Percentiles rank a stretch among this genome's conserved stretches.
phyloP scores from a whole-genome alignment of 2,888 invertebrate genomes.

The Calameuta filiformis region DNA sequence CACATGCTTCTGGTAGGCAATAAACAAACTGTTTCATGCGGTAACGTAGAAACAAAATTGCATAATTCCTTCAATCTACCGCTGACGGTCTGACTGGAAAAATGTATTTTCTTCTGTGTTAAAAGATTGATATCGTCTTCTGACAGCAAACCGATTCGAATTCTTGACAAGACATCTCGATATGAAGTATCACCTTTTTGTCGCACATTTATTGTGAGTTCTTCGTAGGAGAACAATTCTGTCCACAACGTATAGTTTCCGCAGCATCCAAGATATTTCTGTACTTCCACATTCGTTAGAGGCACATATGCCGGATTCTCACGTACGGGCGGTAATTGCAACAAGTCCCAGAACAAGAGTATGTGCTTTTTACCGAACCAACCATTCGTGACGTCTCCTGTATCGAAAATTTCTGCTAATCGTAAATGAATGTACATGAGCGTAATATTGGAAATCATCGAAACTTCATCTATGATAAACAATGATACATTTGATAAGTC shows the following conservation, averaged over 20 bases:
- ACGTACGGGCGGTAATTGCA: conserved; percentile 45
- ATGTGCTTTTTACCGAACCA: conserved; percentile 44
- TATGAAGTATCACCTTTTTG: conserved; percentile 34
- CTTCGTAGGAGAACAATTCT: conserved; percentile 42
- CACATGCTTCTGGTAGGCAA: conserved; percentile 42
- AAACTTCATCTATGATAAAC: conserved; percentile 48
- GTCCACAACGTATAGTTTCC: conserved; percentile 39
- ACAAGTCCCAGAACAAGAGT: conserved; percentile 42
- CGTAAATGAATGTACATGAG: conserved; percentile 40
- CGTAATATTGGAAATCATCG: conserved; percentile 42
- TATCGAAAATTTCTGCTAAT: conserved; percentile 45
- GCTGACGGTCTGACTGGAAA: too few species aligned
- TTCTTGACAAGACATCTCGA: conserved; percentile 25
- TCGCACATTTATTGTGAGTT: conserved; percentile 43
- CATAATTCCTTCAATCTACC: too few species aligned
- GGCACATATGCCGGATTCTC: conserved; percentile 40
- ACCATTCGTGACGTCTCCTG: conserved; percentile 33
- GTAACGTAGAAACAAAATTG: too few species aligned
- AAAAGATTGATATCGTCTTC: conserved; percentile 11
- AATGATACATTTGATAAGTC: conserved; percentile 42
- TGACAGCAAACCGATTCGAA: conserved; percentile 15
- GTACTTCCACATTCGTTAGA: conserved; percentile 27
- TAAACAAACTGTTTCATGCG: conserved; percentile 40
- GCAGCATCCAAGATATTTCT: conserved; percentile 37
- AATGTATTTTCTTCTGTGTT: conserved; percentile 7